Conservation (phyloP, 2,797 vertebrate genomes). For the Choloepus didactylus region DNA sequence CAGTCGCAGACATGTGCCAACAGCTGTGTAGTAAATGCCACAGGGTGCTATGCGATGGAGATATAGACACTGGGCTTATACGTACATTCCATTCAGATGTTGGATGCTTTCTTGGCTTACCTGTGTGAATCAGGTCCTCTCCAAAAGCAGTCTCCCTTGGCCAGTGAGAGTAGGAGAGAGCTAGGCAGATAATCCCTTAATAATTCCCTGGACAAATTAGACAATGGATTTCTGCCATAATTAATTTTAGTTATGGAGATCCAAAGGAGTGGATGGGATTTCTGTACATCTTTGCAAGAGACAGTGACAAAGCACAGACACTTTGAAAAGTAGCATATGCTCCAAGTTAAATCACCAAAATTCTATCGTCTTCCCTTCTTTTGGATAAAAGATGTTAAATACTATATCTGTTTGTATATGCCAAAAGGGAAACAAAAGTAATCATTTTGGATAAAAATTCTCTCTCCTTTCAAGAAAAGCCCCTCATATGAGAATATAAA, state of each 20-base stretch:
- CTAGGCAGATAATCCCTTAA: background rate
- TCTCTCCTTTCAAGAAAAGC: background rate
- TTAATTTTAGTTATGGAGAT: constrained; percentile 1
- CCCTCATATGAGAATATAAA: background rate
- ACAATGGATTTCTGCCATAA: background rate
- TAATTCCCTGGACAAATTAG: background rate
- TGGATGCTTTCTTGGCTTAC: constrained; percentile 20
- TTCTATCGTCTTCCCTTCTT: background rate
- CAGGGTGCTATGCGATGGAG: background rate
- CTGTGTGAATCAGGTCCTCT: background rate
- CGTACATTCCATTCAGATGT: background rate
- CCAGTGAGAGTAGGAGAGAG: background rate
- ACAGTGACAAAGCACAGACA: constrained; percentile 4
- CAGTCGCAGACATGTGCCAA: background rate
- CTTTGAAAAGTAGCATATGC: background rate
- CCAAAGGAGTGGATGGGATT: background rate
- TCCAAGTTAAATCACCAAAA: background rate
- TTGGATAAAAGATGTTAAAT: constrained; percentile 26
- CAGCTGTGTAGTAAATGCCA: background rate
- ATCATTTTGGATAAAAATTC: background rate
- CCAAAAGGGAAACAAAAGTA: background rate
- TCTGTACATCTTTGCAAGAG: constrained; percentile 18
- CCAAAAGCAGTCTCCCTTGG: background rate
- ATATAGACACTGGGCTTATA: background rate
- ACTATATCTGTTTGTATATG: background rate